phyloP scores from a whole-genome alignment of 2,888 invertebrate species.

The Lacanobia wlatinum region DNA sequence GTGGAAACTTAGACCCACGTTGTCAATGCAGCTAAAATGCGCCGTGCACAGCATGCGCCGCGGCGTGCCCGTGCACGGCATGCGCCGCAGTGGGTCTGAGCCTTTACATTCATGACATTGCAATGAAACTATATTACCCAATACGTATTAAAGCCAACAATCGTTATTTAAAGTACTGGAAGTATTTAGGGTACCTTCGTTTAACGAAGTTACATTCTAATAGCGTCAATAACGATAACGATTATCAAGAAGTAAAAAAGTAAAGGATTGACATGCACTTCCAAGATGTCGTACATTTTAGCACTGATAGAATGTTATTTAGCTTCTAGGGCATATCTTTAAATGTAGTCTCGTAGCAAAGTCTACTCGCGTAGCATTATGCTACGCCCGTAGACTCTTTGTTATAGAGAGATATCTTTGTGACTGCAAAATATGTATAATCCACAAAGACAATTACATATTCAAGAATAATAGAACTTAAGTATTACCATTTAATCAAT shows the following conservation, averaged over 20 bases:
- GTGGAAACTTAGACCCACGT: too few relatives aligned
- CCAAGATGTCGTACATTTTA: too few relatives aligned
- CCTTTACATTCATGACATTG: background rate
- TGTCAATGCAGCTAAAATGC: too few relatives aligned
- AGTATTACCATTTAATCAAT: constrained; percentile 8
- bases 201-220: too few relatives aligned
- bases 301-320: background rate
- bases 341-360: constrained; percentile 6
- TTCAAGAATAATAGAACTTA: constrained; percentile 12
- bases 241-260: too few relatives aligned
- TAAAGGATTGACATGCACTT: too few relatives aligned
- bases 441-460: constrained; percentile 2
- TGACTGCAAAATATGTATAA: background rate
- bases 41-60: too few relatives aligned
- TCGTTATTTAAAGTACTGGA: too few relatives aligned
- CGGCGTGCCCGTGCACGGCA: too few relatives aligned
- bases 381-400: constrained; percentile 9
- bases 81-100: too few relatives aligned
- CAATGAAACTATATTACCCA: background rate
- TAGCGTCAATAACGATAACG: too few relatives aligned
- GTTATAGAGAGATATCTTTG: background rate
- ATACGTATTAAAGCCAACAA: background rate
- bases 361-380: constrained; percentile 12
- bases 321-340: background rate
- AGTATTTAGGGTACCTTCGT: too few relatives aligned